These are phyloP conservation scores for Virgularia gustaviana DNA, from an alignment of 92 coral and sea anemone species.

Conservation along the genomic window DNA sequence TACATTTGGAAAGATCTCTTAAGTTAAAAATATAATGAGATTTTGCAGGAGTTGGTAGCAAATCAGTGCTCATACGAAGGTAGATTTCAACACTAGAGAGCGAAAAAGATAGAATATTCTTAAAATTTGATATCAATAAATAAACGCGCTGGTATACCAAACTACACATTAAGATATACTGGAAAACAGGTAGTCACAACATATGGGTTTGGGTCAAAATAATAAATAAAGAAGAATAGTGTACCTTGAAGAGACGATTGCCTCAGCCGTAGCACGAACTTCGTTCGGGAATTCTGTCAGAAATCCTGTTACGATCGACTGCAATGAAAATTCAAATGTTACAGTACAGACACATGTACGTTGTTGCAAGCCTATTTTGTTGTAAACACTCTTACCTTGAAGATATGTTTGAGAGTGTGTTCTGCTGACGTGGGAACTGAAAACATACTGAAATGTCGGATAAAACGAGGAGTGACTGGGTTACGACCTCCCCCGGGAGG, in stretches of 20 bases:
- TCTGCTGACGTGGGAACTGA: constrained; percentile 93
- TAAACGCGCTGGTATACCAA: too few species aligned
- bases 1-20: constrained; percentile 92
- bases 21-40: constrained; percentile 95
- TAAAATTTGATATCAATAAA: not conserved
- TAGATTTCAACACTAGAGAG: constrained; percentile 84
- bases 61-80: constrained; percentile 92
- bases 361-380: not conserved
- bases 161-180: not conserved
- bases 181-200: not conserved
- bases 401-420: constrained; percentile 87
- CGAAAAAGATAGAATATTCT: not conserved
- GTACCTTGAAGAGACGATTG: constrained; percentile 93
- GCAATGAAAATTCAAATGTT: not conserved
- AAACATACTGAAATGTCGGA: constrained; percentile 98
- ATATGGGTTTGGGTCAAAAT: too few species aligned
- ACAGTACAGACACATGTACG: not conserved
- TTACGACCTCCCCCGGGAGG: constrained; percentile 99
- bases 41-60: constrained; percentile 97
- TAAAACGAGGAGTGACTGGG: constrained; percentile 95
- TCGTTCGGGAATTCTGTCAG: constrained; percentile 84
- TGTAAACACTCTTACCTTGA: constrained; percentile 62
- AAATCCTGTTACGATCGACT: constrained; percentile 94
- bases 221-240: not conserved
- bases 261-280: constrained; percentile 85